Conservation (phyloP, 2,113 vertebrate genomes). For the Hemichromis elongatus region DNA sequence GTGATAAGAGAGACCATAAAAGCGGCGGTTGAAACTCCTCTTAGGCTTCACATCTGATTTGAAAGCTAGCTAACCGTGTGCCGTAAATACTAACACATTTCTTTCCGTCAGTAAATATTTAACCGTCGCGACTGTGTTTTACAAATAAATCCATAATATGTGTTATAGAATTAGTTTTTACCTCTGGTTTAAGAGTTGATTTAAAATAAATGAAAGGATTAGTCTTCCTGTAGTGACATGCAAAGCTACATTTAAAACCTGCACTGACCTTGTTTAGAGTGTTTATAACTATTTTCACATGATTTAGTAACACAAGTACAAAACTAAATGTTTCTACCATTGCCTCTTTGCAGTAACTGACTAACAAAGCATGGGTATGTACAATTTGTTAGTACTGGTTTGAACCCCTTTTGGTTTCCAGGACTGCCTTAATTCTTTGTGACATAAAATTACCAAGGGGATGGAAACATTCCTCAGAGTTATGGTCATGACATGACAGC, state of each 20-base stretch:
- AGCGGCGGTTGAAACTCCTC: not conserved
- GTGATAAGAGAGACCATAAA: not conserved
- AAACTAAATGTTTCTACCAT: not conserved
- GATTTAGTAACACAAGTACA: not conserved
- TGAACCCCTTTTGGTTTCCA: not conserved
- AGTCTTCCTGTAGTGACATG: not conserved
- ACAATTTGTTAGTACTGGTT: not conserved
- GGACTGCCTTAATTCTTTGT: not conserved
- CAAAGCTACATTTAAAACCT: not conserved
- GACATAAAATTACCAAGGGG: too few relatives aligned
- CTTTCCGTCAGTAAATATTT: not conserved
- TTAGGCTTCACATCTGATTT: not conserved
- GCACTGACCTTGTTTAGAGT: not conserved
- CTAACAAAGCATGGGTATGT: not conserved
- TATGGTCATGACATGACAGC: not conserved
- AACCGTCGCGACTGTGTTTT: not conserved
- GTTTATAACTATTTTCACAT: not conserved
- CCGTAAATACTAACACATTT: not conserved
- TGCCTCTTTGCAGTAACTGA: not conserved
- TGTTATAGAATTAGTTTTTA: not conserved
- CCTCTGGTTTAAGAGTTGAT: not conserved
- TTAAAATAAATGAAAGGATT: not conserved
- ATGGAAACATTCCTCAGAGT: too few relatives aligned
- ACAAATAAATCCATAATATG: not conserved
- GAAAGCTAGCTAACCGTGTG: not conserved